Conservation (phyloP, 2,888 invertebrate species). For the Ichneumoninae sp. region DNA sequence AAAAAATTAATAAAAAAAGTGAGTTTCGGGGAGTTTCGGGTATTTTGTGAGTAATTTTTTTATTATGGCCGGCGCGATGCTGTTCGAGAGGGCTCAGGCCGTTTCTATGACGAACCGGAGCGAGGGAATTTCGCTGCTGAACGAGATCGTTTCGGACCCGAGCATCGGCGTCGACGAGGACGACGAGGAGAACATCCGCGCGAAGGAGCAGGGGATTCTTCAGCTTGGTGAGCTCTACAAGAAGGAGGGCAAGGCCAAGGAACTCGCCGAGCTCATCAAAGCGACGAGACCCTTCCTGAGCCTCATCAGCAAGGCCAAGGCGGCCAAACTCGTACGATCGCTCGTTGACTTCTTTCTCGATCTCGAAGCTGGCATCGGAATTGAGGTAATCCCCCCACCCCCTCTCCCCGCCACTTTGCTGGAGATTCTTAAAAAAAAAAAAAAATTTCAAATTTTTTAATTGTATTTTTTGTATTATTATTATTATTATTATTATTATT, state of each 20-base stretch:
- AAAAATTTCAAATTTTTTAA: too few species aligned
- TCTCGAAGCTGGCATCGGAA: constrained; percentile 97
- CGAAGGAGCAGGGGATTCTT: constrained; percentile 97
- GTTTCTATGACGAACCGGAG: constrained; percentile 90
- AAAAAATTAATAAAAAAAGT: too few species aligned
- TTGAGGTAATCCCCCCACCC: constrained; percentile 87
- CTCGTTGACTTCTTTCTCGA: constrained; percentile 99
- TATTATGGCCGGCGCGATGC: constrained; percentile 94
- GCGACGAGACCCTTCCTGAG: constrained; percentile 97
- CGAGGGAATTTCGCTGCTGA: constrained; percentile 90
- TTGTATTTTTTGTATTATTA: too few species aligned
- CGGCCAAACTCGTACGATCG: constrained; percentile 98
- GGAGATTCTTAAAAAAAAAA: too few species aligned
- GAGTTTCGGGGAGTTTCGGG: neutral
- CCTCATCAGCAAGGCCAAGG: constrained; percentile 99
- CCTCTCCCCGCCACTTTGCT: too few species aligned
- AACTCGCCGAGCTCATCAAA: constrained; percentile 96
- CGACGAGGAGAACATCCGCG: constrained; percentile 95
- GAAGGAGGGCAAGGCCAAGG: constrained; percentile 96
- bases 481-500: too few species aligned
- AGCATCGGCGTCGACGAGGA: constrained; percentile 91
- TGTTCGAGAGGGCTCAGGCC: constrained; percentile 94
- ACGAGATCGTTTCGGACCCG: constrained; percentile 92
- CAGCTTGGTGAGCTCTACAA: constrained; percentile 96
- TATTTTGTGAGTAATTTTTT: neutral